Percentiles rank a stretch among this genome's conserved stretches.
Conservation (phyloP, 2,113 vertebrate genomes). For the Paradoxurus hermaphroditus region DNA sequence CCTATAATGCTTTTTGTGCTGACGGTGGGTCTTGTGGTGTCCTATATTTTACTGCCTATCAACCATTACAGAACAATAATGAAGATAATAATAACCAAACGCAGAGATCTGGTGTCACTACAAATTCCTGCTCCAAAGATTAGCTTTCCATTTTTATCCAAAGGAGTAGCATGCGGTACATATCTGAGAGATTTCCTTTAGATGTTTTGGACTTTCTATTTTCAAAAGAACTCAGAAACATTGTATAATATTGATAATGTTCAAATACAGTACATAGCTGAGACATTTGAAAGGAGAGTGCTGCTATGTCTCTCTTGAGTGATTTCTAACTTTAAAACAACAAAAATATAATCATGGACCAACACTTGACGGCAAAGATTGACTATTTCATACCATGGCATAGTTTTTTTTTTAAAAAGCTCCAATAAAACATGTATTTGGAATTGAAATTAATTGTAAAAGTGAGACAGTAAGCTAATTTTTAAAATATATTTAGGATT, state of each 20-base stretch:
- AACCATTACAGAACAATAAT: slow-evolving; percentile 12
- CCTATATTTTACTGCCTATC: slow-evolving; percentile 11
- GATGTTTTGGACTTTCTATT: slow-evolving; percentile 22
- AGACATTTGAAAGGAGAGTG: neutral
- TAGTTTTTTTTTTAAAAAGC: neutral
- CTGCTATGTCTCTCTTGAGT: neutral
- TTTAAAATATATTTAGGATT: slow-evolving; percentile 39
- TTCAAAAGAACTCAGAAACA: slow-evolving; percentile 1
- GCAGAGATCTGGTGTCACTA: neutral
- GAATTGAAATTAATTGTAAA: slow-evolving; percentile 37
- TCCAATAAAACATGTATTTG: slow-evolving; percentile 3
- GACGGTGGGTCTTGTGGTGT: slow-evolving; percentile 34
- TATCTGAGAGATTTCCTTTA: neutral
- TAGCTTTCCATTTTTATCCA: slow-evolving; percentile 30
- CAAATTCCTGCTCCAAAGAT: slow-evolving; percentile 14
- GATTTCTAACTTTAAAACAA: neutral
- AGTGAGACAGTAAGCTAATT: neutral
- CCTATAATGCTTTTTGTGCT: slow-evolving; percentile 12
- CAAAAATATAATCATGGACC: neutral
- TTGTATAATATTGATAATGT: neutral
- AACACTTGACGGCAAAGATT: neutral
- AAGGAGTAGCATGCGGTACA: neutral
- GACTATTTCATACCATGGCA: neutral
- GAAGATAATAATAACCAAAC: slow-evolving; percentile 30
- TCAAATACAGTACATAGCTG: neutral